Evolutionary conservation across 2,113 vertebrate species (phyloP), one percentile per base, ranked within the genome.

Genomic region (Sorex araneus): DNA sequence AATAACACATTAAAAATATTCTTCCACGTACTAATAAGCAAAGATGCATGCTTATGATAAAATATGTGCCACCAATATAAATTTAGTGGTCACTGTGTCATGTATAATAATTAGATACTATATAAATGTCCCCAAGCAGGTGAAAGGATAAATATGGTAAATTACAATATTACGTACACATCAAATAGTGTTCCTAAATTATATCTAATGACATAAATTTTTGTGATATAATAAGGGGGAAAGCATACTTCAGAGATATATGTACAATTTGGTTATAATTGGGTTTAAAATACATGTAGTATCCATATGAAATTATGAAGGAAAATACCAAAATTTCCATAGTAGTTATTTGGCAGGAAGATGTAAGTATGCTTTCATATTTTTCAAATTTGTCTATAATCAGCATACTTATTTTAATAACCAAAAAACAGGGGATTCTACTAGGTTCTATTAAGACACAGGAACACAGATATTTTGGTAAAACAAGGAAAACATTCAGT

Each of bases 281-380:
- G 36, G 3, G 8, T n/a, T 79, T 54, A 75, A 76, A 25, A 87
- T 13, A 74, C 3, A 28, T 57, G 30, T 47, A 57, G 27, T 60
- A 34, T 64, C 80, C 54, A 71, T 23, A 88, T 57, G 63, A 77
- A 84, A 1, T 34, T 82, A 1, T n/a, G 87, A 75, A 66, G 78
- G 1, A 64, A 74, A 11, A 87, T 9, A 30, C 9, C 32, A 78
- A 95, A 87, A 50, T 78, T 13, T 82, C 87, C 18, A 45, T 5
- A 78, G 7, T 77, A 87, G 89, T 76, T 87, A 80, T 16, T 60
- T 87, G 71, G 28, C 54, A 81, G 28, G 40, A 90, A 92, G 84
- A 81, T 28, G 16, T 69, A 73, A 88, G 16, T 16, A 30, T 85
- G 69, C 18, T 75, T 71, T 30, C 10, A 36, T 23, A 32, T 4